These are phyloP conservation scores for Leptinotarsa undecemlineata DNA, from an alignment of 1,140 invertebrate species.

Conservation along the genomic window DNA sequence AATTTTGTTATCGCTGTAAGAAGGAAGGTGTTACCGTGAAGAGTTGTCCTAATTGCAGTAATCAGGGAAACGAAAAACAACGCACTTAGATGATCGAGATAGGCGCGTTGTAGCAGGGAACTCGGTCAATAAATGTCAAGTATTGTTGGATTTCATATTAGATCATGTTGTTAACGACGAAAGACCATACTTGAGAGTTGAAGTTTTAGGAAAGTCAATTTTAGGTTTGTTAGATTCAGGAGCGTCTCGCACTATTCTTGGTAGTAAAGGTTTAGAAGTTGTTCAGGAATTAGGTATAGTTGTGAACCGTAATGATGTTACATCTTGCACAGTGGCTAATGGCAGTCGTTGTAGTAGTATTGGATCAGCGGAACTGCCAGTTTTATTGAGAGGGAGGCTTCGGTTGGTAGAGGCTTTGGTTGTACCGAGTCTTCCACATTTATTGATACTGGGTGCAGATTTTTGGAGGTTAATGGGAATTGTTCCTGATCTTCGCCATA, in stretches of 20 bases:
- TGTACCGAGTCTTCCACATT: constrained; percentile 4
- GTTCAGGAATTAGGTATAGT: constrained; percentile 1
- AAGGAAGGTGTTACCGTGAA: constrained; percentile 9
- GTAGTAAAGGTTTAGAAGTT: constrained; percentile 1
- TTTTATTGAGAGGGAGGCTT: not conserved
- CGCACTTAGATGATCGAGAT: constrained; percentile 6
- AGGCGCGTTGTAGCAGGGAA: not conserved
- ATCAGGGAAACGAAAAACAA: constrained; percentile 25
- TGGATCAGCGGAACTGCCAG: constrained; percentile 7
- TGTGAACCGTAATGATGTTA: not conserved
- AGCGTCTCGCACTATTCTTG: constrained; percentile 11
- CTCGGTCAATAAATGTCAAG: constrained; percentile 3
- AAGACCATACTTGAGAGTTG: constrained; percentile 32
- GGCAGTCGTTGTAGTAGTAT: not conserved
- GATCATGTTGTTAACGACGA: constrained; percentile 17
- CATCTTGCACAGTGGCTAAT: constrained; percentile 6
- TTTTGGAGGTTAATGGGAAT: constrained; percentile 25
- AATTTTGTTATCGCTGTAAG: constrained; percentile 27
- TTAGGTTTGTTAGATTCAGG: constrained; percentile 34
- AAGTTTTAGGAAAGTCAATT: constrained; percentile 25
- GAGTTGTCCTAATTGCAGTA: constrained; percentile 24
- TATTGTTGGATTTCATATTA: constrained; percentile 9
- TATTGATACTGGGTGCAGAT: constrained; percentile 26
- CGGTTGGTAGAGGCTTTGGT: constrained; percentile 14
- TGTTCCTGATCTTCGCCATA: constrained; percentile 11